A percentile compares a stretch with the other conserved stretches of the same genome.
phyloP scores from a whole-genome alignment of 1,140 invertebrate species.

The Copidosoma floridanum region DNA sequence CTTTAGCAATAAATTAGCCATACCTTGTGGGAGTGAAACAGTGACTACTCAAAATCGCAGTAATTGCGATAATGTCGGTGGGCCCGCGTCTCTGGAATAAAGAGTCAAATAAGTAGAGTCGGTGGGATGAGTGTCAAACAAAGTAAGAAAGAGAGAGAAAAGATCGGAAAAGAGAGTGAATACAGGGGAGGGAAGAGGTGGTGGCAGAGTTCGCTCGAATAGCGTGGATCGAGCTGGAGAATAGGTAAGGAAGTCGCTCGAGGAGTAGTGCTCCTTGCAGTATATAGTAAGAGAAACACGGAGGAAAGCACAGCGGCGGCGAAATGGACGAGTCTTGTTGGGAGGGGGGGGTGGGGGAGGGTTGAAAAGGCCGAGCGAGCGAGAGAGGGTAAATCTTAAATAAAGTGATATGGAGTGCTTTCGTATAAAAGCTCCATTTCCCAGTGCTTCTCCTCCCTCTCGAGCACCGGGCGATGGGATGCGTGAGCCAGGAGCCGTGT shows the following conservation, averaged over 20 bases:
- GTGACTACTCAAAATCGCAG: no score
- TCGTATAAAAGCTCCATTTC: conserved; percentile 59
- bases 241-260: conserved; percentile 30
- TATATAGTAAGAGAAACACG: conserved; percentile 10
- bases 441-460: conserved; percentile 46
- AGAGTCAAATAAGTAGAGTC: no score
- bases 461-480: conserved; percentile 16
- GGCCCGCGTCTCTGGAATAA: no score
- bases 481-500: conserved; percentile 18
- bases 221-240: conserved; percentile 37
- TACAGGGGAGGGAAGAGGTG: neutral
- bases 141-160: conserved; percentile 25
- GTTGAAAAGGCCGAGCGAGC: conserved; percentile 55
- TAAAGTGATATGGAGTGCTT: conserved; percentile 60
- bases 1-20: no score
- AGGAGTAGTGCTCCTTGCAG: no score
- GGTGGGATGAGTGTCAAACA: no score
- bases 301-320: conserved; percentile 30
- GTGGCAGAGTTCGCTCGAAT: conserved; percentile 12
- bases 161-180: conserved; percentile 19
- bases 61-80: no score
- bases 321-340: conserved; percentile 59
- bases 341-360: no score
- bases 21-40: no score
- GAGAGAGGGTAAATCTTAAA: conserved; percentile 59